Conservation (phyloP, 2,113 vertebrate species). For the Australoheros scitulus region DNA sequence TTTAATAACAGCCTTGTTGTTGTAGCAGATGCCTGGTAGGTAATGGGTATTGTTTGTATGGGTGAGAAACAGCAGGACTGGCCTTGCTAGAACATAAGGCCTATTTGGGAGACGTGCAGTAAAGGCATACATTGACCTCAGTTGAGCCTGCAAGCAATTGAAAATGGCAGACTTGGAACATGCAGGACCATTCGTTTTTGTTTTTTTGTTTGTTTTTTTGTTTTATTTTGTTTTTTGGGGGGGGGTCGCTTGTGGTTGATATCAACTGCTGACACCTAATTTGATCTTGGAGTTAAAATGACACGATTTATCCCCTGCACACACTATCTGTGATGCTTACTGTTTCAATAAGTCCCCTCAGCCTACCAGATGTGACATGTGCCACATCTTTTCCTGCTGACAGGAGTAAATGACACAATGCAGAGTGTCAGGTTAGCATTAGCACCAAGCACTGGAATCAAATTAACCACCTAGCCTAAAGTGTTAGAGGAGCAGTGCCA, state of each 20-base stretch:
- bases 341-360: slow-evolving; percentile 28
- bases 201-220: neutral
- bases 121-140: slow-evolving; percentile 40
- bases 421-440: slow-evolving; percentile 68
- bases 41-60: slow-evolving; percentile 59
- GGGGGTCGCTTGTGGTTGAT: neutral
- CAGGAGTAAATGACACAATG: slow-evolving; percentile 58
- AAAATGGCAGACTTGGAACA: slow-evolving; percentile 43
- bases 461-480: slow-evolving; percentile 78
- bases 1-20: slow-evolving; percentile 67
- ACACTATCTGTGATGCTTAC: neutral
- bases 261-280: neutral
- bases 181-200: neutral
- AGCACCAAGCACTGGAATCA: slow-evolving; percentile 71
- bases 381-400: slow-evolving; percentile 56
- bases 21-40: slow-evolving; percentile 42
- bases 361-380: slow-evolving; percentile 62
- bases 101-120: slow-evolving; percentile 18
- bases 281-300: slow-evolving; percentile 1
- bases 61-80: slow-evolving; percentile 48
- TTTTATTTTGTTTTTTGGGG: neutral
- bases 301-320: neutral
- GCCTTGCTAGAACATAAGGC: slow-evolving; percentile 33
- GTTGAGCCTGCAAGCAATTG: slow-evolving; percentile 47
- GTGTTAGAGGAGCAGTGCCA: slow-evolving; percentile 65